Evolutionary conservation across 2,113 vertebrate species (phyloP).

Genomic region (Ceyx cyanopectus): DNA sequence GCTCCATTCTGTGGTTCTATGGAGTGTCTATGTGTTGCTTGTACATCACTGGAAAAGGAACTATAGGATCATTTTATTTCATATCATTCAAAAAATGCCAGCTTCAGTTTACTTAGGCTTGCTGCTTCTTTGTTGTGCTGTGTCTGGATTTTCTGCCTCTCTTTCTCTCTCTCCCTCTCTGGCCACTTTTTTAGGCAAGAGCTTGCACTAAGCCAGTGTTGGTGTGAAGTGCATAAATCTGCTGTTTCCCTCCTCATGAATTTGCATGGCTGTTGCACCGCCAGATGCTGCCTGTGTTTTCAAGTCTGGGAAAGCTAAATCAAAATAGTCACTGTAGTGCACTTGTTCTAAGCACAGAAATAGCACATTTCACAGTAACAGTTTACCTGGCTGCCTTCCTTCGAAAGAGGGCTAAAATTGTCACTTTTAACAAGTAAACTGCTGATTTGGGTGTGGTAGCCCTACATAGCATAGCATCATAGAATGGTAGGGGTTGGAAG

Average conservation of each 20-base stretch:
- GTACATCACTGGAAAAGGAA: background rate
- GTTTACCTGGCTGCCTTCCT: background rate
- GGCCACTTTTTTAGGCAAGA: background rate
- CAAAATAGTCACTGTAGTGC: background rate
- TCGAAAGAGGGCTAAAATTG: background rate
- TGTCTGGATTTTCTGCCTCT: background rate
- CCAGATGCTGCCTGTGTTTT: background rate
- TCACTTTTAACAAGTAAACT: background rate
- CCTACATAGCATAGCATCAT: background rate
- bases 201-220: background rate
- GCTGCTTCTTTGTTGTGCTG: background rate
- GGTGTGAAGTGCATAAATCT: background rate
- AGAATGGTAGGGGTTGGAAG: too few relatives aligned
- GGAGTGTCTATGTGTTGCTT: rapidly evolving
- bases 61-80: background rate
- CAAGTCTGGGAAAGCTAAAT: constrained; percentile 10
- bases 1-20: too few relatives aligned
- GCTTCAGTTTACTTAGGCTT: background rate
- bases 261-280: background rate
- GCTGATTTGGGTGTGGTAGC: background rate
- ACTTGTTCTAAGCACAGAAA: background rate
- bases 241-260: constrained; percentile 16
- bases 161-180: background rate
- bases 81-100: background rate
- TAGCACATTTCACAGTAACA: background rate